Base-by-base conservation (phyloP, 2,113 vertebrate species). In the Anarrhichthys ocellatus region DNA sequence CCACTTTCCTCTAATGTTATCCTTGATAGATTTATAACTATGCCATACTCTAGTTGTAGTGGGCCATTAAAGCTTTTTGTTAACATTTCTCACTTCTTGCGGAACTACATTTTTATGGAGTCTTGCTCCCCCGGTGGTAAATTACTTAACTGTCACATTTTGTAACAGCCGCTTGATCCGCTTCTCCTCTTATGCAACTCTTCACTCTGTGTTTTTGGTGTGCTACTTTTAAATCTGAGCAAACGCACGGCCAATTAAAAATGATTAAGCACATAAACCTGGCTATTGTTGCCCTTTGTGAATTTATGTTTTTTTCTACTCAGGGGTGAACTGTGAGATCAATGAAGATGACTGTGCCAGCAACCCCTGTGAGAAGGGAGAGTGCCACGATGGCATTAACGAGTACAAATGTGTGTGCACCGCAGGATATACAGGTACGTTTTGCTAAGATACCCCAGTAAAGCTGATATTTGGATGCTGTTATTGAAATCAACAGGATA, bases 261-360 rank as follows among this genome's bases (percentile, higher is more conserved):
- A 29, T 18, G 10, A 44, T 46, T 5, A 13, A 36, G 9, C 0
- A 20, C 50, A 22, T 20, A 52, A 52, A 27, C 15, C 14, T 20
- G 2, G 13, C 13, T 22, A 15, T 72, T 71, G 20, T 75, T 32
- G 44, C 34, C 61, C 7, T 5, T 5, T 38, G 7, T 78, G 8
- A 70, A 18, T 58, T 71, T 62, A 59, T 69, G 38, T 83, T 46
- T 36, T 56, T 86, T 20, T 85, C 77, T 78, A 44, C 56, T 62
- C 88, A 99, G 98, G 98, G 15, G 75, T 94, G 73, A 97, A 98
- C 87, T 99, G 98, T 94, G 97, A 99, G 89, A 96, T 95, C 78
- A 98, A 99, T 91, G 94, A 96, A 40, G 95, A 99, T 40, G 98
- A 99, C 88, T 99, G 98, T 76, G 95, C 96, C 14, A 97, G 95